Evolutionary conservation across 2,888 invertebrate species (phyloP), one percentile per base, ranked within the genome.

Genomic region (Andrena flavipes): DNA sequence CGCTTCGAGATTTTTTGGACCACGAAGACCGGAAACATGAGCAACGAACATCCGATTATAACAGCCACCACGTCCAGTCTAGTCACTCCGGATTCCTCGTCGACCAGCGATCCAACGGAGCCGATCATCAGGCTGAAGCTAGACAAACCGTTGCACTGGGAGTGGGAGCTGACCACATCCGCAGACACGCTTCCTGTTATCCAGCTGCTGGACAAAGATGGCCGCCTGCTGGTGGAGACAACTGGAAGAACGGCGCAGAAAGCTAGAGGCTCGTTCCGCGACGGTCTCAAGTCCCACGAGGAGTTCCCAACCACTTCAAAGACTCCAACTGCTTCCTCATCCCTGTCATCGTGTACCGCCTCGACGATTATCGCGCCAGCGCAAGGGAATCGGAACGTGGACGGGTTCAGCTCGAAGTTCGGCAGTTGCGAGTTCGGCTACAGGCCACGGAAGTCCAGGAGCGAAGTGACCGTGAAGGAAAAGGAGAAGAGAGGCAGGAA

Each of bases 121-220:
- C 91, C 92, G 48, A 86, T 93, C 67, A 92, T 93, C 72, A 88
- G 91, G 13, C 74, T 93, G 59, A 91, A 90, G 71, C 81, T 93
- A 8, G 91, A 93, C 88, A 93, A 92, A 65, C 92, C 93, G 16
- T 72, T 87, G 4, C 88, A 93, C 81, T 93, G 92, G 92, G 90
- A 92, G 54, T 93, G 93, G 93, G 91, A 93, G 72, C 75, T 93
- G n/a, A 93, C 93, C 10, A 93, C 93, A 30, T 90, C 92, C 2
- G 87, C 91, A 42, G 92, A 92, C 62, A 79, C 87, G 10, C 78
- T 92, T 16, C 93, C 93, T 5, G 89, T 93, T 2, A 90, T 93
- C 8, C 92, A 93, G 59, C 84, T 92, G 49, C 73, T 93, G 65
- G 92, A 93, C 84, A 91, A 91, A 65, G 90, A 93, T 64, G 93